Evolutionary conservation across 2,113 vertebrate species (phyloP).

Genomic region (mouse (Mus musculus)): DNA sequence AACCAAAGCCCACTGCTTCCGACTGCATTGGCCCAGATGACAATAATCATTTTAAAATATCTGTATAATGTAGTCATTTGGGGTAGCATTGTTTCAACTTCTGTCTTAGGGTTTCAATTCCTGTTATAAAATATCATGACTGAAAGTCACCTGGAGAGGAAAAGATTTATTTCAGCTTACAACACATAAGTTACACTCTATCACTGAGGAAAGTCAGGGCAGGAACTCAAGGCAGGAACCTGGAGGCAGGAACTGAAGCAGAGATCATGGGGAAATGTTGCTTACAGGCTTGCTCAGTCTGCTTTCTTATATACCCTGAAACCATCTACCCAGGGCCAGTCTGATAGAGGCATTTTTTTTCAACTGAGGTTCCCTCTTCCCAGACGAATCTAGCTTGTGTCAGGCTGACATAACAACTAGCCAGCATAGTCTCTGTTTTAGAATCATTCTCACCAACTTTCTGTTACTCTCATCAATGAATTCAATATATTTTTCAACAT

Average conservation of each 20-base stretch:
- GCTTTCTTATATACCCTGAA: neutral
- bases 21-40: neutral
- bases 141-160: neutral
- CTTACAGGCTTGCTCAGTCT: neutral
- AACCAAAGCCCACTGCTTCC: neutral
- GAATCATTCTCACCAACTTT: neutral
- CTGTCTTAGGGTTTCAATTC: neutral
- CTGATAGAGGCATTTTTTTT: neutral
- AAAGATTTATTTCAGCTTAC: neutral
- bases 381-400: neutral
- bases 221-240: neutral
- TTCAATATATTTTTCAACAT: neutral
- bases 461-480: constrained; percentile 22
- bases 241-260: neutral
- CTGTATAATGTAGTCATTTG: neutral
- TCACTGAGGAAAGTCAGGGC: neutral
- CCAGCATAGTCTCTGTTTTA: neutral
- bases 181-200: neutral
- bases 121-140: neutral
- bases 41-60: neutral
- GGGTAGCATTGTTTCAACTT: neutral
- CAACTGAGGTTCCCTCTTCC: neutral
- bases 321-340: neutral
- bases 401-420: neutral
- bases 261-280: neutral